Conservation (phyloP, 1,140 invertebrate species). For the Ruditapes philippinarum region DNA sequence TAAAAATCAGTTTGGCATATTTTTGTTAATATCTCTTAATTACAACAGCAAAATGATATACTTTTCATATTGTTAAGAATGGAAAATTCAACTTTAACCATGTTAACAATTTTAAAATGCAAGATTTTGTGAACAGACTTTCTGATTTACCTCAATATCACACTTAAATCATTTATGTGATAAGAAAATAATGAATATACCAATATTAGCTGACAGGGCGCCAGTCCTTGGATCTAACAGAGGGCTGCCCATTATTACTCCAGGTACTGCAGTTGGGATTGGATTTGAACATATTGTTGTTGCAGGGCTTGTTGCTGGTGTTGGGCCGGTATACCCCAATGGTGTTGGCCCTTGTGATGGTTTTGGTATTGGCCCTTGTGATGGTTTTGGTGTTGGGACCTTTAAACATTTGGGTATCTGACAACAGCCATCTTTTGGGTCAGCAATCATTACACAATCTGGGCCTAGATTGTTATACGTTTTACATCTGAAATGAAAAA, state of each 20-base stretch:
- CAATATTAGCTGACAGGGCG: constrained; percentile 45
- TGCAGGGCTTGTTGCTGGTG: background rate
- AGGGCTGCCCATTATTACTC: constrained; percentile 71
- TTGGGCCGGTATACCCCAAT: constrained; percentile 52
- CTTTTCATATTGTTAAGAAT: too few species aligned
- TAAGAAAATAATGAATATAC: too few species aligned
- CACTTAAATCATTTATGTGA: too few species aligned
- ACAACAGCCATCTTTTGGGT: constrained; percentile 77
- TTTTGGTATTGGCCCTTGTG: constrained; percentile 35
- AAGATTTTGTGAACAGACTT: too few species aligned
- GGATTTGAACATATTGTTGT: constrained; percentile 49
- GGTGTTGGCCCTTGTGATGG: background rate
- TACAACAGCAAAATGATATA: too few species aligned
- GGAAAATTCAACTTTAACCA: too few species aligned
- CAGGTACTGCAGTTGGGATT: constrained; percentile 66
- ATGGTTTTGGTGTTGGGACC: constrained; percentile 69
- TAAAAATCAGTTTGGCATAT: too few species aligned
- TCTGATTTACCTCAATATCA: too few species aligned
- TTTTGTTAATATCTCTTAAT: too few species aligned
- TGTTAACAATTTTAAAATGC: too few species aligned
- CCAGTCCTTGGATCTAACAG: constrained; percentile 66
- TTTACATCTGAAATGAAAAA: constrained; percentile 73
- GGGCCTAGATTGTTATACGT: constrained; percentile 67
- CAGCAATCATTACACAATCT: constrained; percentile 69
- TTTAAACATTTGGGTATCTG: constrained; percentile 71